phyloP scores from a whole-genome alignment of 1,140 invertebrate species.

The Diprion similis region DNA sequence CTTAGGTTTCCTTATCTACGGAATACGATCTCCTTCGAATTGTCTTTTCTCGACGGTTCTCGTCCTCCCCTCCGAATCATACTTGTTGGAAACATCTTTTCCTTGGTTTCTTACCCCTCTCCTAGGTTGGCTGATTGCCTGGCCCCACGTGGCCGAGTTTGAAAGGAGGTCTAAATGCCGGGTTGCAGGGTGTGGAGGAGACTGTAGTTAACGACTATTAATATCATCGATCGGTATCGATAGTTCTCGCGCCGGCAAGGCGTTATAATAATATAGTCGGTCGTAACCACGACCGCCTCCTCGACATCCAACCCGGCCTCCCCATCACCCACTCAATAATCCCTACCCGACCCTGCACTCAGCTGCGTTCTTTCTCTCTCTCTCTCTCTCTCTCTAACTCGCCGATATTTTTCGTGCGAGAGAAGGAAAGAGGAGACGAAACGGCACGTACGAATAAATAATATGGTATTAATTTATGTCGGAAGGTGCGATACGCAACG shows the following conservation, averaged over 20 bases:
- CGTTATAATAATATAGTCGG: conserved; percentile 56
- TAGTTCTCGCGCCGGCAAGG: conserved; percentile 50
- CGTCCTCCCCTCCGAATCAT: too few species aligned
- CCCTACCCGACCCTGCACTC: not conserved
- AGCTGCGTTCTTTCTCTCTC: not conserved
- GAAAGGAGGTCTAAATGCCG: not conserved
- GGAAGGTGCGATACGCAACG: too few species aligned
- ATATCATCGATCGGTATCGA: conserved; percentile 58
- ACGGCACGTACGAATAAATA: too few species aligned
- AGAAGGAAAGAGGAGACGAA: too few species aligned
- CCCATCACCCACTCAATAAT: conserved; percentile 2
- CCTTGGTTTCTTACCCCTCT: not conserved
- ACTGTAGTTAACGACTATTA: conserved; percentile 59
- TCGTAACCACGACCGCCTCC: conserved; percentile 24
- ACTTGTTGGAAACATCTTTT: too few species aligned
- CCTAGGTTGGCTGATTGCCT: not conserved
- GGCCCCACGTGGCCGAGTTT: not conserved
- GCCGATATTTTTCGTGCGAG: not conserved
- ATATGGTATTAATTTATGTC: too few species aligned
- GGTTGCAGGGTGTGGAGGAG: conserved; percentile 34
- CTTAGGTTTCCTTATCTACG: not conserved
- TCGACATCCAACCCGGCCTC: not conserved
- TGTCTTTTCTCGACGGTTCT: not conserved
- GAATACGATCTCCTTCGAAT: not conserved
- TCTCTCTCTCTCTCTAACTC: not conserved